Evolutionary conservation across 2,888 invertebrate genomes (phyloP).

Genomic region (Drosophila subquinaria): DNA sequence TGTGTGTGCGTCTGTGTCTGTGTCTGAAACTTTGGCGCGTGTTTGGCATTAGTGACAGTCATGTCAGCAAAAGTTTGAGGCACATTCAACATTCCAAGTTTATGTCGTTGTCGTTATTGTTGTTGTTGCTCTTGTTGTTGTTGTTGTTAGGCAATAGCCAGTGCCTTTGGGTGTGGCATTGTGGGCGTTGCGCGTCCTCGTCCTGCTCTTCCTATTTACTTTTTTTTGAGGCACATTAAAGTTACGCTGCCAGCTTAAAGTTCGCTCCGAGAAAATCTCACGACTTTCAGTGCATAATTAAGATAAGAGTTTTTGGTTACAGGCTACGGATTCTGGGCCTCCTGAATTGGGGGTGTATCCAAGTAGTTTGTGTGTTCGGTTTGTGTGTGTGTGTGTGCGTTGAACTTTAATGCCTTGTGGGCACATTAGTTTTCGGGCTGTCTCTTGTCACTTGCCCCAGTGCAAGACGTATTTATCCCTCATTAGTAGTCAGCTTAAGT

Average conservation of each 20-base stretch:
- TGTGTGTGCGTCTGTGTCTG: slow-evolving; percentile 51
- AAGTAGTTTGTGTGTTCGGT: slow-evolving; percentile 24
- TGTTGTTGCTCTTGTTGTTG: background rate
- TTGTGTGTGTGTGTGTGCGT: slow-evolving; percentile 11
- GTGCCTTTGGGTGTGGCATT: slow-evolving; percentile 46
- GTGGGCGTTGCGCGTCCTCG: slow-evolving; percentile 54
- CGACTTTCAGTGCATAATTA: slow-evolving; percentile 56
- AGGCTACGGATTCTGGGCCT: background rate
- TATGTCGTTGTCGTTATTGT: slow-evolving; percentile 62
- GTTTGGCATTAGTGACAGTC: slow-evolving; percentile 82
- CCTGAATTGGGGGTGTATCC: background rate
- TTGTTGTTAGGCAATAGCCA: slow-evolving; percentile 19
- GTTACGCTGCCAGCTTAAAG: slow-evolving; percentile 54
- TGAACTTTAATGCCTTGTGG: slow-evolving; percentile 32
- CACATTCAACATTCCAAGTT: slow-evolving; percentile 80
- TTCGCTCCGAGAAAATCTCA: slow-evolving; percentile 29
- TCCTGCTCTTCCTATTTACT: slow-evolving; percentile 5
- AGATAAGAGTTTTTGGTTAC: slow-evolving; percentile 39
- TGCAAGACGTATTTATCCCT: slow-evolving; percentile 17
- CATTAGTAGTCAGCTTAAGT: slow-evolving; percentile 25
- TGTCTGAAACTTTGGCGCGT: slow-evolving; percentile 81
- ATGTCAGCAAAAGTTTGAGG: slow-evolving; percentile 82
- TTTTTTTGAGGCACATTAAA: slow-evolving; percentile 50
- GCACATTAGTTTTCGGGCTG: slow-evolving; percentile 10
- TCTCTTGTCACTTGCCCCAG: slow-evolving; percentile 21